These are phyloP conservation scores for Phanerotoma sp. DNA, from an alignment of 2,888 invertebrate genomes.

Conservation along the genomic window DNA sequence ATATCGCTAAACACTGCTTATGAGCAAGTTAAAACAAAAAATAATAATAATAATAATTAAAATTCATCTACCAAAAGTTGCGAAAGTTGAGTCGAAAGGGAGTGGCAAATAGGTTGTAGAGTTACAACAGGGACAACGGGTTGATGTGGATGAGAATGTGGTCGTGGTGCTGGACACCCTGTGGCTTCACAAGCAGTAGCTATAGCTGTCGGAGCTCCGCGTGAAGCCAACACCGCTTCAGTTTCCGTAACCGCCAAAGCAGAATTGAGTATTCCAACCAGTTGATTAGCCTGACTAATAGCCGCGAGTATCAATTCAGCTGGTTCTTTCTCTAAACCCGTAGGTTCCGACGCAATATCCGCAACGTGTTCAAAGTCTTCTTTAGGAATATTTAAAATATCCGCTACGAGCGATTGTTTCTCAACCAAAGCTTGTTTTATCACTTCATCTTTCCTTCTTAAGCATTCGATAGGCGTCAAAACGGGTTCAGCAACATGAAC, in stretches of 20 bases:
- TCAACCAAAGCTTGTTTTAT: constrained; percentile 71
- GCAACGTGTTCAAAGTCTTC: constrained; percentile 70
- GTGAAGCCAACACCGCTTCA: constrained; percentile 60
- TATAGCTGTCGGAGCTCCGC: constrained; percentile 55
- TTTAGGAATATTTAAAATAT: constrained; percentile 73
- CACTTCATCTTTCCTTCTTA: constrained; percentile 71
- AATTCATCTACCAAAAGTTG: constrained; percentile 65
- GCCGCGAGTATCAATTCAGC: constrained; percentile 71
- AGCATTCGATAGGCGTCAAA: constrained; percentile 74
- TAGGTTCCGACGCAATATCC: constrained; percentile 63
- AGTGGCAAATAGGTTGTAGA: constrained; percentile 66
- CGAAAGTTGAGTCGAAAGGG: constrained; percentile 68
- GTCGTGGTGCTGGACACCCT: constrained; percentile 57
- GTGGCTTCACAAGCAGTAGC: constrained; percentile 51
- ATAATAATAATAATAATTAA: background rate
- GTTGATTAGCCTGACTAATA: constrained; percentile 66
- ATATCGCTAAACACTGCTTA: no score
- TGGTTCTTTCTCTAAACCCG: constrained; percentile 61
- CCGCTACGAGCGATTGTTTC: constrained; percentile 74
- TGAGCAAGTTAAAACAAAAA: background rate
- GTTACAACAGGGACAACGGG: constrained; percentile 66
- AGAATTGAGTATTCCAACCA: constrained; percentile 62
- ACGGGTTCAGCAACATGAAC: constrained; percentile 77
- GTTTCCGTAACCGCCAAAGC: constrained; percentile 62
- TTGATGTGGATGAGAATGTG: constrained; percentile 50